Evolutionary conservation across 2,113 vertebrate genomes (phyloP).

Genomic region (Cricetomys ansorgei): DNA sequence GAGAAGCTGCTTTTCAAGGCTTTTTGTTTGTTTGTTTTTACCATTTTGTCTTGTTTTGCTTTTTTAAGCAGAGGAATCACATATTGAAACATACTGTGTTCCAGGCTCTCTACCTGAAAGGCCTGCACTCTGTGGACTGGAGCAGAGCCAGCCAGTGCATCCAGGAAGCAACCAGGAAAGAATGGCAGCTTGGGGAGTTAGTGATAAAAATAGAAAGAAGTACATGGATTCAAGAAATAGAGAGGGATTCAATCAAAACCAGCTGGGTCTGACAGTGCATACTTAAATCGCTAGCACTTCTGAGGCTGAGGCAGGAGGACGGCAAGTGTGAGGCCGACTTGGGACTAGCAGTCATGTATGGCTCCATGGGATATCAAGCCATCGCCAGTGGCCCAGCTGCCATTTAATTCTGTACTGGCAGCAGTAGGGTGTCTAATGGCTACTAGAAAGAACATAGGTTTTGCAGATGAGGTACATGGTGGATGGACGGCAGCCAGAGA

Average conservation of each 20-base stretch:
- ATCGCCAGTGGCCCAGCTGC: background rate
- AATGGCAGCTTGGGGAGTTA: background rate
- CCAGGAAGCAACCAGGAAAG: background rate
- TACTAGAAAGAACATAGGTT: constrained; percentile 51
- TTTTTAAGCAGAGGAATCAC: constrained; percentile 35
- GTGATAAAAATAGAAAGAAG: background rate
- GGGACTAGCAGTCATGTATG: background rate
- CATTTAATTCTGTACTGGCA: background rate
- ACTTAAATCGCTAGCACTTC: background rate
- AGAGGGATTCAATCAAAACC: background rate
- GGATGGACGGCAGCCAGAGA: constrained; percentile 18
- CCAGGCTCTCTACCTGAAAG: constrained; percentile 4
- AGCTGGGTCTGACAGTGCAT: background rate
- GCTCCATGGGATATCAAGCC: background rate
- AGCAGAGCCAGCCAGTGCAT: background rate
- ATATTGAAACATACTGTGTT: background rate
- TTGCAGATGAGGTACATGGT: background rate
- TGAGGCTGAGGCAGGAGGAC: background rate
- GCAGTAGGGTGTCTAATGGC: background rate
- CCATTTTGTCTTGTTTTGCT: background rate
- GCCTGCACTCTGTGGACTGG: background rate
- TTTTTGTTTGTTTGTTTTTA: background rate
- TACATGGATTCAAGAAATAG: background rate
- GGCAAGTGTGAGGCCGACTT: background rate
- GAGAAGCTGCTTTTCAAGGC: constrained; percentile 35